These are phyloP conservation scores for Orientallactaga bullata DNA, from an alignment of 2,113 vertebrate genomes.

Conservation along the genomic window DNA sequence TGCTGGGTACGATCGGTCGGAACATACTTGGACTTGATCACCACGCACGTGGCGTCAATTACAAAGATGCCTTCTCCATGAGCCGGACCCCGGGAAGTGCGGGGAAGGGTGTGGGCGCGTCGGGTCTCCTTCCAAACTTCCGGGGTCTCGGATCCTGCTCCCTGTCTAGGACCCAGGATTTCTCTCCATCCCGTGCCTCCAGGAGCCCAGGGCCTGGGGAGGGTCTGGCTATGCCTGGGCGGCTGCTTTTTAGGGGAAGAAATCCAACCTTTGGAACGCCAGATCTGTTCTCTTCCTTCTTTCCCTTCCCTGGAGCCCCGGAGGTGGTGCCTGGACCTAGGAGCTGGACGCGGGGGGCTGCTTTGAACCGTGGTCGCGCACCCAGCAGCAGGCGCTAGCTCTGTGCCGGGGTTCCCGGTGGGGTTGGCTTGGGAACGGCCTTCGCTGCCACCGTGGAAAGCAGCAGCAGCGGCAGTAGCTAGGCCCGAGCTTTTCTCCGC, in stretches of 20 bases:
- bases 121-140: slow-evolving; percentile 54
- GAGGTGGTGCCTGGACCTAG: slow-evolving; percentile 62
- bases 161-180: slow-evolving; percentile 4
- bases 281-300: slow-evolving; percentile 46
- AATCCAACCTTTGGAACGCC: slow-evolving; percentile 67
- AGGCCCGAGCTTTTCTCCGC: slow-evolving; percentile 40
- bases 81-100: background rate
- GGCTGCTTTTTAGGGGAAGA: slow-evolving; percentile 64
- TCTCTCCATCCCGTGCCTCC: slow-evolving; percentile 73
- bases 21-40: slow-evolving; percentile 92
- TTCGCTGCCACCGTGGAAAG: background rate
- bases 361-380: background rate
- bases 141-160: background rate
- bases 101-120: slow-evolving; percentile 76
- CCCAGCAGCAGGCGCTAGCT: background rate
- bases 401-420: background rate
- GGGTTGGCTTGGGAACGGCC: background rate
- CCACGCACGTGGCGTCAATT: slow-evolving; percentile 93
- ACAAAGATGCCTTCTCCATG: slow-evolving; percentile 86
- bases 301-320: slow-evolving; percentile 57
- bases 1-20: slow-evolving; percentile 88
- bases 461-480: background rate
- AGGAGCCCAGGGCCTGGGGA: slow-evolving; percentile 82
- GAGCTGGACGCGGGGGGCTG: slow-evolving; percentile 44
- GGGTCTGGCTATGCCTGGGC: slow-evolving; percentile 76